Base-by-base conservation (phyloP, 2,888 invertebrate species). In the Torymus auratus region DNA sequence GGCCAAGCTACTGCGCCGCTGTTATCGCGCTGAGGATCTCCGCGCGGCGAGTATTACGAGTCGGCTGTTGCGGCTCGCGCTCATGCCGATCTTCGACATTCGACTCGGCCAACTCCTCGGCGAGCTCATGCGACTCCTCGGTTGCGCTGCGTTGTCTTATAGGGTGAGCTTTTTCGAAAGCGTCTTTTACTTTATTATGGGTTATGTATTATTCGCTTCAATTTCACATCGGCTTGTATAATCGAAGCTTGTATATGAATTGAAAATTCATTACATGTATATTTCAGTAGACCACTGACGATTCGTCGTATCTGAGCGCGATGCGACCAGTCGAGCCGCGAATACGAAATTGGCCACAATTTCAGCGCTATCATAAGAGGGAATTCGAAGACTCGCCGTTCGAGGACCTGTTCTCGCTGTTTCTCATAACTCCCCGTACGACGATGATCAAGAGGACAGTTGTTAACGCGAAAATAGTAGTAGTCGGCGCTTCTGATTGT, bases 401-500 rank as follows among this genome's bases (percentile, higher is more conserved):
- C 60, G 74, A 85, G 14, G 68, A 88, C 20, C 91, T 91, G 13
- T 93, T 92, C 83, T 92, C 94, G 0, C 87, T 95, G 0, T 95
- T 93, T 90, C 85, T 93, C 1, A 89, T 93, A 62, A 93, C 93
- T 62, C 89, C 92, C 0, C 92, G 93, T 0, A 85, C 93, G 67
- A 91, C 93, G 2, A 92, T 92, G 84, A 83, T 92, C 15, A 91
- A 92, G 0, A 92, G 92, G 85, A 88, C 92, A 0, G 91, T 92
- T 58, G 91, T 94, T 11, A 94, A 94, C 83, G 91, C 91, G 14
- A 92, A 92, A 85, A 93, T 95, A 60, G 93, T 95, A 0, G 92
- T 95, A 0, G 93, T 95, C 0, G 94, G 95, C 0, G 93, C 93
- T 0, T 94, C 95, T 77, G 92, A 93, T 20, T 93, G 94, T 0